Conservation (phyloP, 2,113 vertebrate species). For the Vidua macroura region DNA sequence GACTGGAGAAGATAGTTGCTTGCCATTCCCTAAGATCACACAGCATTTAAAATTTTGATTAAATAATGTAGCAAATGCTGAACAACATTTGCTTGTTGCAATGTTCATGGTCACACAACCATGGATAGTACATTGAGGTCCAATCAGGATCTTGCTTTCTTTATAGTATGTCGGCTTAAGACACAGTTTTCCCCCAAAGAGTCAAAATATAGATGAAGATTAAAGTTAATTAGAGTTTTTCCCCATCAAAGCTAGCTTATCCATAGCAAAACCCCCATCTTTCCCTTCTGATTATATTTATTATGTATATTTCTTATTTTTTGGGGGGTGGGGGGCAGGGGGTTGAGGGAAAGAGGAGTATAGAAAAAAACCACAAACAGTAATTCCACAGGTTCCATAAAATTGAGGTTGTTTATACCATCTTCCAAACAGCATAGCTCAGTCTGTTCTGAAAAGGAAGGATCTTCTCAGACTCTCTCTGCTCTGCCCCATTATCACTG, state of each 20-base stretch:
- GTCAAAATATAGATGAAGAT: not conserved
- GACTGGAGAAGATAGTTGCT: not conserved
- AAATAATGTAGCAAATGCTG: not conserved
- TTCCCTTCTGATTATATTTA: not conserved
- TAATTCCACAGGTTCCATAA: not conserved
- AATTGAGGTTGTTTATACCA: not conserved
- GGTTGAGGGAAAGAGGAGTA: accelerated
- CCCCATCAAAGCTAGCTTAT: not conserved
- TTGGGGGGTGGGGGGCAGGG: too few species aligned
- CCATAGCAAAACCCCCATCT: not conserved
- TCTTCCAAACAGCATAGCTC: not conserved
- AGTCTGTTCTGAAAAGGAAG: not conserved
- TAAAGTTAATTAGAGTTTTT: not conserved
- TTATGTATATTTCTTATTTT: not conserved
- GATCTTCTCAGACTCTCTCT: not conserved
- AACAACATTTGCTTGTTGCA: not conserved
- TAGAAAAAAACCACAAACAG: not conserved
- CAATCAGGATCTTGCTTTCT: not conserved
- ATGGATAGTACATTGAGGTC: not conserved
- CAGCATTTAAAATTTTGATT: not conserved
- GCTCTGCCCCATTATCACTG: accelerated
- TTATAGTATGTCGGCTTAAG: not conserved
- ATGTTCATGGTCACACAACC: not conserved
- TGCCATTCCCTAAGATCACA: not conserved
- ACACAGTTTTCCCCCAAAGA: not conserved